These are phyloP conservation scores for Apistogramma diplotaenia DNA, from an alignment of 2,113 vertebrate species.

Conservation along the genomic window DNA sequence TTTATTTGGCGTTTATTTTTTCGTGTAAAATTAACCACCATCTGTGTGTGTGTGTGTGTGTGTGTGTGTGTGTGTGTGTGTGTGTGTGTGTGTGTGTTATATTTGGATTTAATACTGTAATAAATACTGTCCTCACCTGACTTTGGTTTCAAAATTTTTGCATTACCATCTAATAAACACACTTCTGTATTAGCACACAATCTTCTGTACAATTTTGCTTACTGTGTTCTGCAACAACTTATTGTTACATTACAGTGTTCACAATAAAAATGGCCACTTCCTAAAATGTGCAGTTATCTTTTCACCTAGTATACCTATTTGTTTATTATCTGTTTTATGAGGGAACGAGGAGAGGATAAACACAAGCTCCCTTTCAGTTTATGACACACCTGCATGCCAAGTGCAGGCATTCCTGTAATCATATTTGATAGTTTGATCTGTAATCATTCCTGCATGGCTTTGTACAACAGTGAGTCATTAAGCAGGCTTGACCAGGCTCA, in stretches of 20 bases:
- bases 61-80: no score
- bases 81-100: neutral
- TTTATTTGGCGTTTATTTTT: no score
- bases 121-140: neutral
- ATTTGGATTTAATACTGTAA: constrained; percentile 27
- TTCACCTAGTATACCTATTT: neutral
- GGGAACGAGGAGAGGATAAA: neutral
- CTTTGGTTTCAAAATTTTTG: neutral
- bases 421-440: neutral
- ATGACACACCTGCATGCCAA: neutral
- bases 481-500: constrained; percentile 2
- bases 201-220: constrained; percentile 5
- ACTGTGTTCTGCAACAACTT: constrained; percentile 4
- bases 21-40: no score
- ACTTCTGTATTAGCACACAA: neutral
- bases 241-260: constrained; percentile 18
- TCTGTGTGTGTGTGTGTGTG: no score
- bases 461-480: neutral
- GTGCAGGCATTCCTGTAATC: neutral
- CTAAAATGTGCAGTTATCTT: neutral
- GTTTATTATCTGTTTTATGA: constrained; percentile 5
- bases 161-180: constrained; percentile 3
- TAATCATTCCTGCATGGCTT: neutral
- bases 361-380: neutral
- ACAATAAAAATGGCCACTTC: constrained; percentile 46